Evolutionary conservation across 2,797 vertebrate species (phyloP).

Genomic region (Crax fasciolata): DNA sequence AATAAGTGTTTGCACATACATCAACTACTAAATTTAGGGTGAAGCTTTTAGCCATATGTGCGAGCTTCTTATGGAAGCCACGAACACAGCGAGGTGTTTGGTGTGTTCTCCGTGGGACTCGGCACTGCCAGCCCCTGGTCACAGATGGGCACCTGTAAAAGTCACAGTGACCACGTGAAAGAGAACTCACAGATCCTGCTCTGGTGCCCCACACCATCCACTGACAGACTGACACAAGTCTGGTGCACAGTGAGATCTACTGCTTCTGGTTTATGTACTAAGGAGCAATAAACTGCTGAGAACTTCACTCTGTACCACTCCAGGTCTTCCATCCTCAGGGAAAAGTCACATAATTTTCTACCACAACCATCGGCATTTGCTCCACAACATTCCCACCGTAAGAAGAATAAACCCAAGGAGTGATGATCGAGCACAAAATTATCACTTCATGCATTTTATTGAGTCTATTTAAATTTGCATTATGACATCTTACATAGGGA

Average conservation of each 20-base stretch:
- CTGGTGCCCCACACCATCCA: neutral
- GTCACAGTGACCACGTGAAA: neutral
- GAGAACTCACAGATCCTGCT: neutral
- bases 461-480: constrained; percentile 80
- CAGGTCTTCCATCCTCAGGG: neutral
- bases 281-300: neutral
- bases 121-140: neutral
- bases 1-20: neutral
- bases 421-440: constrained; percentile 78
- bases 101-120: neutral
- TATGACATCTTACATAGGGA: constrained; percentile 83
- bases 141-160: rapidly evolving
- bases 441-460: constrained; percentile 86
- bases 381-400: neutral
- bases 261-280: neutral
- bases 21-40: constrained; percentile 4
- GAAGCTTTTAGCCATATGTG: neutral
- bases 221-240: neutral
- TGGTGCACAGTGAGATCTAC: neutral
- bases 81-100: no score
- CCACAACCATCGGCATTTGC: neutral
- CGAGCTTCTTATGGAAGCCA: neutral
- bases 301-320: neutral
- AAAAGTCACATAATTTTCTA: neutral
- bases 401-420: constrained; percentile 57